phyloP scores from a whole-genome alignment of 2,797 vertebrate genomes.

The Trachops cirrhosus region DNA sequence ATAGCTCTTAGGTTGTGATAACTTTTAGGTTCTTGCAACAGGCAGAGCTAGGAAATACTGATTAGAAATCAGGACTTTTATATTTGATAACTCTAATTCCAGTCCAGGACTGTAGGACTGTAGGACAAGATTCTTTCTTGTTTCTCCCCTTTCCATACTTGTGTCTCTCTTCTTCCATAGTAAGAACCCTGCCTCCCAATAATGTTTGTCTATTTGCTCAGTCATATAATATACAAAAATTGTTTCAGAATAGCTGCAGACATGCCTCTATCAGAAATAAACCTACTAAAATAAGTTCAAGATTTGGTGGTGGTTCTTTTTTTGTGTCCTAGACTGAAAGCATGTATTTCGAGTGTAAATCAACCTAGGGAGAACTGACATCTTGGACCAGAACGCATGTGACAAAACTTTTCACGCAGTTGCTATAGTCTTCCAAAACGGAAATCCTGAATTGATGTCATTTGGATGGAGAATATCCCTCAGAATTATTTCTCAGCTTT shows the following conservation, averaged over 20 bases:
- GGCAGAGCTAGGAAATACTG: background rate
- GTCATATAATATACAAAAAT: background rate
- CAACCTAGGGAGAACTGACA: background rate
- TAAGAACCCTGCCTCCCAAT: background rate
- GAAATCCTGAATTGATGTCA: background rate
- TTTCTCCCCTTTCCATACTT: background rate
- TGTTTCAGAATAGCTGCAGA: background rate
- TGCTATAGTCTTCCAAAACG: background rate
- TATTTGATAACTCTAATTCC: background rate
- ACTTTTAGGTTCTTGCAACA: background rate
- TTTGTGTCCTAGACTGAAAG: background rate
- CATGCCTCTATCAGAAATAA: background rate
- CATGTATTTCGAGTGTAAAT: background rate
- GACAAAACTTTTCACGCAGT: background rate
- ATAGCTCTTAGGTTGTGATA: background rate
- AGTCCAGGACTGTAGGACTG: no score
- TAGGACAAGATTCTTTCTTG: background rate
- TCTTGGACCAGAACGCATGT: background rate
- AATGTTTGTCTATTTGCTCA: background rate
- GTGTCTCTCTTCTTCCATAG: background rate
- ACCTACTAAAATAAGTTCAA: background rate
- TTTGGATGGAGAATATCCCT: background rate
- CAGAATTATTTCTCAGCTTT: background rate
- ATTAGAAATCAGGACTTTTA: background rate
- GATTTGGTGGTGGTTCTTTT: background rate